phyloP scores from a whole-genome alignment of 2,888 invertebrate genomes.

The Halocaridina rubra region DNA sequence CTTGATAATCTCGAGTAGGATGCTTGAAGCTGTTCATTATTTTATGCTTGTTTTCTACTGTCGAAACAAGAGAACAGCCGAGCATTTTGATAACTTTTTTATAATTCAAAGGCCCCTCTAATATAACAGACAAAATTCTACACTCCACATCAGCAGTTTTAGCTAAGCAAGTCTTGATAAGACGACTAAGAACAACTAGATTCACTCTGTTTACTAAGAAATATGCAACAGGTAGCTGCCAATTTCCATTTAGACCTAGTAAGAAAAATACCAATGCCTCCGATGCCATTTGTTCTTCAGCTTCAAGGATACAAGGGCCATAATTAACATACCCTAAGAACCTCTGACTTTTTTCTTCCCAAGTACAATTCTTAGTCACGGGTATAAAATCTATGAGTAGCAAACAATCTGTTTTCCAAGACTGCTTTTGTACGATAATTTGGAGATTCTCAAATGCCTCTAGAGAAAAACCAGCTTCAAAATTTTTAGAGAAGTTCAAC shows the following conservation, averaged over 20 bases:
- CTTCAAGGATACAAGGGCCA: not conserved
- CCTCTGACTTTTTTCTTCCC: not conserved
- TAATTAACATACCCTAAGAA: not conserved
- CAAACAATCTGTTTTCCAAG: not conserved
- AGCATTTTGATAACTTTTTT: not conserved
- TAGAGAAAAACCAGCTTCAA: not conserved
- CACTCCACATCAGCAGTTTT: not conserved
- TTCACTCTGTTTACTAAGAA: not conserved
- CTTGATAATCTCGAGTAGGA: not conserved
- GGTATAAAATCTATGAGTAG: not conserved
- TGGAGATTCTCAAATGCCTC: not conserved
- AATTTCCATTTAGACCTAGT: not conserved
- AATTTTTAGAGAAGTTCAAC: not conserved
- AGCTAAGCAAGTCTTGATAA: not conserved
- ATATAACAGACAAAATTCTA: not conserved
- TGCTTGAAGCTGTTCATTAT: not conserved
- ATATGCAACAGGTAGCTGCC: not conserved
- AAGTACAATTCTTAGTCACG: not conserved
- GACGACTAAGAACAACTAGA: not conserved
- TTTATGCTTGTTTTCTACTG: not conserved
- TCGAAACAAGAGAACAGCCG: not conserved
- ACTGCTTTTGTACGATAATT: not conserved
- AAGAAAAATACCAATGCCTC: not conserved
- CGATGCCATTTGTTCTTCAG: not conserved
- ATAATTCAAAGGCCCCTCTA: not conserved